Evolutionary conservation across 2,113 vertebrate genomes (phyloP).

Genomic region (Pseudopodoces humilis): DNA sequence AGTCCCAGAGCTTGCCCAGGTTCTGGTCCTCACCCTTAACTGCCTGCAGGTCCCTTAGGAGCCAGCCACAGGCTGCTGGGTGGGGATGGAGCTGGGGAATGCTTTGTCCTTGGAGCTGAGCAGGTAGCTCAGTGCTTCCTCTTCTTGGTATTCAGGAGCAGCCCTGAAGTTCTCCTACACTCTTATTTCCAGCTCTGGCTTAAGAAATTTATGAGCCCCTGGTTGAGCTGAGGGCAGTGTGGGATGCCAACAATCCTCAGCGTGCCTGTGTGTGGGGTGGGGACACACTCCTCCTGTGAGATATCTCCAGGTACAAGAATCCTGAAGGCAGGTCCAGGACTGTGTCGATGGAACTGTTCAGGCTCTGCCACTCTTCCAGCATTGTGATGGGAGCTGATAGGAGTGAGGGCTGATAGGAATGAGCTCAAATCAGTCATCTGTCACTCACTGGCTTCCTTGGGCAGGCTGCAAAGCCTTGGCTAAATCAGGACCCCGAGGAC

Average conservation of each 20-base stretch:
- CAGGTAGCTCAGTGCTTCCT: not conserved
- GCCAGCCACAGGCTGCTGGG: rapidly evolving
- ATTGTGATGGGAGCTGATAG: not conserved
- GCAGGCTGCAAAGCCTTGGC: not conserved
- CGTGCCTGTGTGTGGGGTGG: not conserved
- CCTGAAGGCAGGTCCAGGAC: not conserved
- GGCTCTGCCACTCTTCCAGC: not conserved
- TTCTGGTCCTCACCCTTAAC: rapidly evolving
- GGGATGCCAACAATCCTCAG: rapidly evolving
- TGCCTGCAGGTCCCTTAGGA: not conserved
- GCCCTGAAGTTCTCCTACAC: not conserved
- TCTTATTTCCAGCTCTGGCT: not conserved
- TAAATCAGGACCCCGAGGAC: not conserved
- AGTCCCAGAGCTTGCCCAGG: not conserved
- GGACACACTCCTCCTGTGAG: not conserved
- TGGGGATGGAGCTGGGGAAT: not conserved
- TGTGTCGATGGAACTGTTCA: not conserved
- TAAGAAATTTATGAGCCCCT: not conserved
- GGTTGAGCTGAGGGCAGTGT: not conserved
- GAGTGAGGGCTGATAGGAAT: not conserved
- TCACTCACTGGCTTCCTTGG: not conserved
- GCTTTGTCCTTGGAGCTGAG: not conserved
- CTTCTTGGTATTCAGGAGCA: not conserved
- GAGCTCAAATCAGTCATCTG: not conserved
- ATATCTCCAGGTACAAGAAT: not conserved